phyloP scores from a whole-genome alignment of 2,797 vertebrate species.

The Aphelocoma californica region DNA sequence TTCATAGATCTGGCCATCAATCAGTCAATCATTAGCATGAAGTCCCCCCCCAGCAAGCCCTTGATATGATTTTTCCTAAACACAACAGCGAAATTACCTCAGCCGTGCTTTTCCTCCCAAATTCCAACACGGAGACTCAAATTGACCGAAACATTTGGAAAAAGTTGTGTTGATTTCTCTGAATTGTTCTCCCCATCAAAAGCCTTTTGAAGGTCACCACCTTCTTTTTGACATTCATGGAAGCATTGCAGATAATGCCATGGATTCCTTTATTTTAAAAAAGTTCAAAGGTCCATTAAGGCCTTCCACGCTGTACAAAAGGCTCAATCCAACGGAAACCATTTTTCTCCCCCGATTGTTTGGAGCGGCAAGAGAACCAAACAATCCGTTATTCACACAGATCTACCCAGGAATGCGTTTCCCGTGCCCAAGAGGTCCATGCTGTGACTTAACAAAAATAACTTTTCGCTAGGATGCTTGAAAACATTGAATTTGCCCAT shows the following conservation, averaged over 20 bases:
- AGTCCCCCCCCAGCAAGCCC: background rate
- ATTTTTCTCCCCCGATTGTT: constrained; percentile 67
- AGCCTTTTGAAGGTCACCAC: constrained; percentile 35
- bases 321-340: constrained; percentile 56
- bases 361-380: constrained; percentile 55
- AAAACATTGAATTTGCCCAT: background rate
- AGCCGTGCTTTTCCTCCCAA: background rate
- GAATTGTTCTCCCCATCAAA: constrained; percentile 47
- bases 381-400: constrained; percentile 57
- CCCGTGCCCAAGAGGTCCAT: constrained; percentile 11
- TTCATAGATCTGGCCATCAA: background rate
- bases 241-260: constrained; percentile 31
- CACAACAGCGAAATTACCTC: background rate
- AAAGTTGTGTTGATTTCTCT: background rate
- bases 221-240: constrained; percentile 20
- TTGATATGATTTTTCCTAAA: background rate
- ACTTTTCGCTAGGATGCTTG: background rate
- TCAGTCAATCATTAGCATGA: accelerated
- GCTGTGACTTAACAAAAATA: background rate
- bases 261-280: constrained; percentile 39
- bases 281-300: constrained; percentile 63
- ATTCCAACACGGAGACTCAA: background rate
- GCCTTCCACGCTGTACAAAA: constrained; percentile 49
- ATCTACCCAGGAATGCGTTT: constrained; percentile 23
- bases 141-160: background rate